phyloP scores from a whole-genome alignment of 2,113 vertebrate genomes.

The Actenoides lindsayi region DNA sequence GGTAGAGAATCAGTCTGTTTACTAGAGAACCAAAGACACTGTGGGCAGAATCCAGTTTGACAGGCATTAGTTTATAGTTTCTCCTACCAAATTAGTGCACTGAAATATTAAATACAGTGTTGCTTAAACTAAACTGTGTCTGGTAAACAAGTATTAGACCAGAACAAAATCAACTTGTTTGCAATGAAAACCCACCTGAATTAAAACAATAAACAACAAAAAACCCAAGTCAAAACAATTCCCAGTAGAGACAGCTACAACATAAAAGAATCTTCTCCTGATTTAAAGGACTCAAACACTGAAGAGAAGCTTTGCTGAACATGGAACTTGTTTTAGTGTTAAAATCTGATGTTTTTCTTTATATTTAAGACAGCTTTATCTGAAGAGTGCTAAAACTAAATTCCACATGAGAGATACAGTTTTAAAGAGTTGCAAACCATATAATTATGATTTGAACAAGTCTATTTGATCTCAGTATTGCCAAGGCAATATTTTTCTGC shows the following conservation, averaged over 20 bases:
- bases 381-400: constrained; percentile 62
- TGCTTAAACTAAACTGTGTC: not conserved
- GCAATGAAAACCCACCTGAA: constrained; percentile 39
- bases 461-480: constrained; percentile 62
- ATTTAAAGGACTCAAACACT: not conserved
- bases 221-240: not conserved
- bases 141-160: not conserved
- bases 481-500: constrained; percentile 42
- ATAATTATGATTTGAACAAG: constrained; percentile 47
- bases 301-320: constrained; percentile 1
- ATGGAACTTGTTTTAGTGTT: constrained; percentile 2
- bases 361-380: constrained; percentile 34
- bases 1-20: constrained; percentile 11
- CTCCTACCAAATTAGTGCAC: constrained; percentile 7
- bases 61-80: not conserved
- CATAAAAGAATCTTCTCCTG: not conserved
- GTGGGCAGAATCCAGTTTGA: not conserved
- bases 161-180: constrained; percentile 25
- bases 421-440: constrained; percentile 67
- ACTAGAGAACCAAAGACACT: constrained; percentile 30
- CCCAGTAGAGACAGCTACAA: not conserved
- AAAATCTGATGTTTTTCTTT: constrained; percentile 3
- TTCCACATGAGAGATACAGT: constrained; percentile 41
- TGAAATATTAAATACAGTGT: not conserved
- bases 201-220: not conserved